phyloP scores from a whole-genome alignment of 1,140 invertebrate genomes.

The Trichogramma pretiosum region DNA sequence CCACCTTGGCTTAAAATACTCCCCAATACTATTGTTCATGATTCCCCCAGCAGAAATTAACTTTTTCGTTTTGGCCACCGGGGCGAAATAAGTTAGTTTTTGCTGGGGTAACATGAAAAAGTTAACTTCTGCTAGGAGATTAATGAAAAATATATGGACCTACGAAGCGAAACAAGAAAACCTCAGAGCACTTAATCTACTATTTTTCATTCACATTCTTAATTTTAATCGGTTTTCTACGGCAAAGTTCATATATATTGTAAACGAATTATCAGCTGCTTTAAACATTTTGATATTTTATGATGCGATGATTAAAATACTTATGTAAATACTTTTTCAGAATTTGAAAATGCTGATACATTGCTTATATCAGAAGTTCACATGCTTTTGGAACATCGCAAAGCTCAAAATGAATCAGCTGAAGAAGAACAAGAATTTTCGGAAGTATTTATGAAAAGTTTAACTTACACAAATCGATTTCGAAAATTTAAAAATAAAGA shows the following conservation, averaged over 20 bases:
- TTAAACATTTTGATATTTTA: conserved; percentile 1
- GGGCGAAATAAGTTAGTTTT: too few species aligned
- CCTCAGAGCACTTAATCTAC: too few species aligned
- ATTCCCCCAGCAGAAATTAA: too few species aligned
- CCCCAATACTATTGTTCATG: too few species aligned
- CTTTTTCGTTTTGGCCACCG: too few species aligned
- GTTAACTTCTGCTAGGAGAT: too few species aligned
- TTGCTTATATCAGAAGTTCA: conserved; percentile 96
- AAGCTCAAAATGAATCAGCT: conserved; percentile 93
- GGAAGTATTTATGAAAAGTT: conserved; percentile 96
- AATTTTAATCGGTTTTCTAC: conserved; percentile 5
- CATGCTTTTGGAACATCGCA: conserved; percentile 93
- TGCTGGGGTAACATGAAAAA: too few species aligned
- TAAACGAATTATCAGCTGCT: background rate
- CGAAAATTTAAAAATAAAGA: conserved; percentile 97
- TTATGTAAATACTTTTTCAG: conserved; percentile 61
- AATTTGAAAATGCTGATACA: conserved; percentile 98
- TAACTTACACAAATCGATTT: conserved; percentile 93
- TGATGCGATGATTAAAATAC: too few species aligned
- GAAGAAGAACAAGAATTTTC: conserved; percentile 98
- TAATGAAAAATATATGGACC: too few species aligned
- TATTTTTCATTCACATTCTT: too few species aligned
- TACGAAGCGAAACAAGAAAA: too few species aligned
- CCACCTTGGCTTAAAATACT: too few species aligned
- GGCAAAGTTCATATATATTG: background rate